A percentile compares a stretch with the other conserved stretches of the same genome.
These are phyloP conservation scores for Chrysolina americana DNA, from an alignment of 2,888 invertebrate genomes.

Conservation along the genomic window DNA sequence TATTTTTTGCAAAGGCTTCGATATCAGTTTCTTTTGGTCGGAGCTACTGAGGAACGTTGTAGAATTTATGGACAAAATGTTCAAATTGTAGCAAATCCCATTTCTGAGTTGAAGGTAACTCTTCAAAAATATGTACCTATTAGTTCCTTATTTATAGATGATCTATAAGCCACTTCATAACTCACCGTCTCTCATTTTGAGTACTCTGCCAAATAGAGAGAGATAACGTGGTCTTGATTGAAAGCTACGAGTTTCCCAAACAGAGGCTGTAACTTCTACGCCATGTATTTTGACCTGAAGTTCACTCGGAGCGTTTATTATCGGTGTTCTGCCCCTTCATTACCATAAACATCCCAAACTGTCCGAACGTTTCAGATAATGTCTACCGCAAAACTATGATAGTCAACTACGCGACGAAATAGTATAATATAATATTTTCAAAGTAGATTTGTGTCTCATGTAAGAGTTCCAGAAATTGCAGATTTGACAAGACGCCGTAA, in stretches of 20 bases:
- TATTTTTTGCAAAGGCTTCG: too few species aligned
- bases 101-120: too few species aligned
- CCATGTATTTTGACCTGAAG: neutral
- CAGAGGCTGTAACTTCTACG: neutral
- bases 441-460: neutral
- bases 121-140: too few species aligned
- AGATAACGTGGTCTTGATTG: too few species aligned
- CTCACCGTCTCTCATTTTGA: too few species aligned
- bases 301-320: neutral
- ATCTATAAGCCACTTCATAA: too few species aligned
- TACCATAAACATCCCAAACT: slow-evolving; percentile 5
- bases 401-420: neutral
- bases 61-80: too few species aligned
- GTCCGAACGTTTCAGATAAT: neutral
- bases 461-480: neutral
- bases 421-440: neutral
- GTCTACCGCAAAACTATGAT: neutral
- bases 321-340: neutral
- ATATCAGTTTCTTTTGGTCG: too few species aligned
- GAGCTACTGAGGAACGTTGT: too few species aligned
- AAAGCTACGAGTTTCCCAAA: neutral
- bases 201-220: too few species aligned
- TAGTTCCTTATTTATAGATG: too few species aligned
- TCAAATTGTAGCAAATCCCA: too few species aligned
- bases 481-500: neutral